phyloP scores from a whole-genome alignment of 2,888 invertebrate species.

The Cephus pygmeus region DNA sequence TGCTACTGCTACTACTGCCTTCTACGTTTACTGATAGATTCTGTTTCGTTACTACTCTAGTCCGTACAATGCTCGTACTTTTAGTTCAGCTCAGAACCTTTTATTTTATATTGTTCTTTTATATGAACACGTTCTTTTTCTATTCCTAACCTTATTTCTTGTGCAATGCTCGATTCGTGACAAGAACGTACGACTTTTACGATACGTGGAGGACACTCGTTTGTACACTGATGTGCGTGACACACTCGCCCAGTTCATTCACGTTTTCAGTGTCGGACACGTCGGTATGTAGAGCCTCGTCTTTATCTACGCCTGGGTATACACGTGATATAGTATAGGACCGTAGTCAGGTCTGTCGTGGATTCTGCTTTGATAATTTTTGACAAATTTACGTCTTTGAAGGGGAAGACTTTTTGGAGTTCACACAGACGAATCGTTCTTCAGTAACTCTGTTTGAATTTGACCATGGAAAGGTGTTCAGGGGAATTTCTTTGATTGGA shows the following conservation, averaged over 20 bases:
- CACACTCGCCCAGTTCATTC: slow-evolving; percentile 36
- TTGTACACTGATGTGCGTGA: slow-evolving; percentile 1
- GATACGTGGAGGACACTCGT: background rate
- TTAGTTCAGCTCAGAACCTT: background rate
- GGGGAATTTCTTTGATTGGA: background rate
- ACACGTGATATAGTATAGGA: background rate
- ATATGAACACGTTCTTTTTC: background rate
- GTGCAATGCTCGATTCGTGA: background rate
- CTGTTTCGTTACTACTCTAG: background rate
- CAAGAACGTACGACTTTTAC: background rate
- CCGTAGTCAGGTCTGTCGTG: background rate
- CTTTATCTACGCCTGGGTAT: background rate
- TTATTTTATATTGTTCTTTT: background rate
- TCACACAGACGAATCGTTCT: background rate
- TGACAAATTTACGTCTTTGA: background rate
- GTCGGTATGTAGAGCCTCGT: background rate
- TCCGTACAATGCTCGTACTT: background rate
- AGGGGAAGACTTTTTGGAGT: background rate
- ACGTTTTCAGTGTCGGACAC: slow-evolving; percentile 35
- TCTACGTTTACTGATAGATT: background rate
- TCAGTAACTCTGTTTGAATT: background rate
- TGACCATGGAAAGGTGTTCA: background rate
- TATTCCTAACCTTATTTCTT: background rate
- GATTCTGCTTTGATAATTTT: background rate
- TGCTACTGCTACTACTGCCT: background rate